These are phyloP conservation scores for Panopea generosa DNA, from an alignment of 2,888 invertebrate genomes.

Conservation along the genomic window DNA sequence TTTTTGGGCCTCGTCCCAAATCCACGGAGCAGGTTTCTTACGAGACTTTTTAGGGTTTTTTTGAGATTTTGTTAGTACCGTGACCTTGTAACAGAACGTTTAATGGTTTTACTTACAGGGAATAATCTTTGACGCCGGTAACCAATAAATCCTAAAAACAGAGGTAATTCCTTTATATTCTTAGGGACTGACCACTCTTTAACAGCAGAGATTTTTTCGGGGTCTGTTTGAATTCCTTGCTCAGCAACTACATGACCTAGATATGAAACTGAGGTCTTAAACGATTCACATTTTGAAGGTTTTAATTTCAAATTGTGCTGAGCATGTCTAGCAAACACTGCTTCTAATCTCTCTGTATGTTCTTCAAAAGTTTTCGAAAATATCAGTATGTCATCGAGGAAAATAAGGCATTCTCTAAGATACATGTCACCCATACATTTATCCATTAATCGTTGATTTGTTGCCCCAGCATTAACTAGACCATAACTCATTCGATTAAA, in stretches of 20 bases:
- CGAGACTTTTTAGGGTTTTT: neutral
- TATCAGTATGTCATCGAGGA: constrained; percentile 21
- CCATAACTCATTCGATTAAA: constrained; percentile 70
- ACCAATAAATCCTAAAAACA: constrained; percentile 20
- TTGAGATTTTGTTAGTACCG: constrained; percentile 3
- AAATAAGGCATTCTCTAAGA: constrained; percentile 12
- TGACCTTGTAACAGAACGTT: constrained; percentile 8
- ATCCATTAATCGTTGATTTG: constrained; percentile 64
- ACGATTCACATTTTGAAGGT: constrained; percentile 19
- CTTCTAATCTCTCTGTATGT: constrained; percentile 2
- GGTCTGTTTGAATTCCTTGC: constrained; percentile 10
- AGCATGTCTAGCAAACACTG: constrained; percentile 5
- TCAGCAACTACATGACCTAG: constrained; percentile 11
- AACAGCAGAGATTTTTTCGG: constrained; percentile 13
- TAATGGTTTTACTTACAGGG: constrained; percentile 1
- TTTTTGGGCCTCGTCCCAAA: constrained; percentile 24
- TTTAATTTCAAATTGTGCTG: constrained; percentile 12
- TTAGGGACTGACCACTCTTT: constrained; percentile 4
- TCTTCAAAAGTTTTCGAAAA: constrained; percentile 19
- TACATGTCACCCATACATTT: constrained; percentile 20
- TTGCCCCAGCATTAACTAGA: constrained; percentile 62
- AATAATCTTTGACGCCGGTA: constrained; percentile 4
- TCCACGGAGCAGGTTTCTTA: constrained; percentile 5
- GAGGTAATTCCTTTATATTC: constrained; percentile 11
- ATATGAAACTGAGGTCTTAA: constrained; percentile 7